phyloP scores from a whole-genome alignment of 2,888 invertebrate species.

The Deilephila porcellus region DNA sequence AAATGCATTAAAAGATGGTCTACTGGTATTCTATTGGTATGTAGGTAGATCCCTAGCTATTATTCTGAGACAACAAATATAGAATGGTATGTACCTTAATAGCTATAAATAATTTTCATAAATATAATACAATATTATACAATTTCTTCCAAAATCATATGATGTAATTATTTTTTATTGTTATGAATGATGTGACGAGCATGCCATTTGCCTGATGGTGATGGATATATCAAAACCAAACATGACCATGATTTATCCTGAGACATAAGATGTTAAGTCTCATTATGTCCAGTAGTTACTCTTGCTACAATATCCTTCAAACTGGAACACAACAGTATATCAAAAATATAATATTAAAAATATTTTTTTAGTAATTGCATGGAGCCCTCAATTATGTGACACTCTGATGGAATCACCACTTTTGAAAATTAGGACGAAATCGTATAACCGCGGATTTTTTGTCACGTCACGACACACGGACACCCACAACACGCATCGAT shows the following conservation, averaged over 20 bases:
- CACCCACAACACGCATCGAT: slow-evolving; percentile 37
- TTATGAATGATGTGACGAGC: too few species aligned
- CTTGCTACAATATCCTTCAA: too few species aligned
- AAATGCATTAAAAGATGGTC: slow-evolving; percentile 75
- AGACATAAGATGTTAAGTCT: too few species aligned
- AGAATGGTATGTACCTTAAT: background rate
- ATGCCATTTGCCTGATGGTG: too few species aligned
- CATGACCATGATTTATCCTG: too few species aligned
- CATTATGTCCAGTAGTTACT: too few species aligned
- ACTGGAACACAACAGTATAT: too few species aligned
- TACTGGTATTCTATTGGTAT: slow-evolving; percentile 71
- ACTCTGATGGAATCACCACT: background rate
- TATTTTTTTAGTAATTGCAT: background rate
- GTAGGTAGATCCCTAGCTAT: slow-evolving; percentile 62
- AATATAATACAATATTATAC: too few species aligned
- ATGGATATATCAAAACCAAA: too few species aligned
- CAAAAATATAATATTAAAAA: background rate
- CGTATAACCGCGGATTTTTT: slow-evolving; percentile 25
- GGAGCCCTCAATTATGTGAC: background rate
- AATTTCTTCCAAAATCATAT: too few species aligned
- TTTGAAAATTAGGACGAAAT: slow-evolving; percentile 21
- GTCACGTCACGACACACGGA: slow-evolving; percentile 3
- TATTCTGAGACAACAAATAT: slow-evolving; percentile 57
- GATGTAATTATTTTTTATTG: too few species aligned
- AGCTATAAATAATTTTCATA: background rate